Evolutionary conservation across 1,140 invertebrate genomes (phyloP).

Genomic region (Lerema accius): DNA sequence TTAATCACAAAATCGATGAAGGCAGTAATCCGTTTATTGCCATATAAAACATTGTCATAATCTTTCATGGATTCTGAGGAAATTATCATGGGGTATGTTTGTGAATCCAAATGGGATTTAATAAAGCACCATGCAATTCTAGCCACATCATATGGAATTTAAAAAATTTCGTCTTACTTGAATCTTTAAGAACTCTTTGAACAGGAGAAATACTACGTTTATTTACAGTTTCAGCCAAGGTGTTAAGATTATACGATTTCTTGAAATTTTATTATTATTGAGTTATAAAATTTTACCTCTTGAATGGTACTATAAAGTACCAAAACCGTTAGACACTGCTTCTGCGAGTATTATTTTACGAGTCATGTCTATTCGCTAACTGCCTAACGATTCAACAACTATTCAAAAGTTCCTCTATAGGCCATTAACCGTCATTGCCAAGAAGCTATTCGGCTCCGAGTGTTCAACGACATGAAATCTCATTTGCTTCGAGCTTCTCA

Average conservation of each 20-base stretch:
- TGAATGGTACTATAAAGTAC: background rate
- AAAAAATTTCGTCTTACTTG: too few species aligned
- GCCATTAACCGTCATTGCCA: constrained; percentile 29
- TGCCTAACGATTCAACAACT: constrained; percentile 27
- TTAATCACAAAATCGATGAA: constrained; percentile 19
- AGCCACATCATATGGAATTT: too few species aligned
- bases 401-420: constrained; percentile 32
- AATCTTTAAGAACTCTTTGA: too few species aligned
- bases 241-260: background rate
- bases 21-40: background rate
- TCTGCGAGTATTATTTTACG: constrained; percentile 6
- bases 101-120: too few species aligned
- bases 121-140: too few species aligned
- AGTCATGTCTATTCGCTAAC: constrained; percentile 24
- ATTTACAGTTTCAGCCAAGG: background rate
- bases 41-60: background rate
- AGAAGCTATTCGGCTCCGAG: constrained; percentile 34
- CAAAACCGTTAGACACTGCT: constrained; percentile 3
- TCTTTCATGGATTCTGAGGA: background rate
- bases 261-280: background rate
- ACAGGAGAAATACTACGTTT: too few species aligned
- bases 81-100: too few species aligned
- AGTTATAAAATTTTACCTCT: background rate
- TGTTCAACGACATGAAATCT: constrained; percentile 48
- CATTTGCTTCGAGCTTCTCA: constrained; percentile 56